Evolutionary conservation across 2,797 vertebrate genomes (phyloP), one percentile per base, ranked within the genome.

Genomic region (Saxicola maurus): DNA sequence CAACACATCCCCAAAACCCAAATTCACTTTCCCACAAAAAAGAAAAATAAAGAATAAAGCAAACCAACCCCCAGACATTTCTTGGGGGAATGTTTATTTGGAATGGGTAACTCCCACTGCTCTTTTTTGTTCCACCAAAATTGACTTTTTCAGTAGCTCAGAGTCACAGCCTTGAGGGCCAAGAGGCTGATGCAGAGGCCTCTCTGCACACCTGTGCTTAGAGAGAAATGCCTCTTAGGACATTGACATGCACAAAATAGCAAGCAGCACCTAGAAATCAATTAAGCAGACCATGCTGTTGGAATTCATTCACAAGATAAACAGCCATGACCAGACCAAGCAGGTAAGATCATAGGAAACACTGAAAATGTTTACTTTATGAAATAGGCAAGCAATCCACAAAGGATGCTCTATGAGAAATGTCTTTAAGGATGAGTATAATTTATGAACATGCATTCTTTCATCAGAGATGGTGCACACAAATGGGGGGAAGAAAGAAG

Each of bases 21-120:
- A 40, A 30, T 6, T 46, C 30, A 65, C 7, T 25, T 9, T 1
- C 3, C 4, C 2, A 2, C 11, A 28, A 24, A n/a, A 7, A 4
- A 38, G 5, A n/a, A 24, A 19, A 23, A 33, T 24, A 45, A 25
- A 62, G 23, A 33, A 8, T 6, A 40, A 66, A 19, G 13, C 10
- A 8, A 21, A 30, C 5, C 7, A 25, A 33, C 4, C 49, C 2
- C 1, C 11, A 64, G 8, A 17, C 3, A 25, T n/a, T 72, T 76
- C 30, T 25, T 38, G 14, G 10, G 28, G 60, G 4, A 19, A 8
- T 19, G 2, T 10, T 55, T 35, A 16, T 37, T 59, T 68, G 9
- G 38, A 37, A 14, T 8, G 3, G 0, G 27, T 40, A 17, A 4
- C 7, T 75, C 48, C 49, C 35, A 33, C 7, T 28, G 19, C 30